Evolutionary conservation across 2,797 vertebrate species (phyloP), one percentile per base, ranked within the genome.

Genomic region (Phoebastria nigripes): DNA sequence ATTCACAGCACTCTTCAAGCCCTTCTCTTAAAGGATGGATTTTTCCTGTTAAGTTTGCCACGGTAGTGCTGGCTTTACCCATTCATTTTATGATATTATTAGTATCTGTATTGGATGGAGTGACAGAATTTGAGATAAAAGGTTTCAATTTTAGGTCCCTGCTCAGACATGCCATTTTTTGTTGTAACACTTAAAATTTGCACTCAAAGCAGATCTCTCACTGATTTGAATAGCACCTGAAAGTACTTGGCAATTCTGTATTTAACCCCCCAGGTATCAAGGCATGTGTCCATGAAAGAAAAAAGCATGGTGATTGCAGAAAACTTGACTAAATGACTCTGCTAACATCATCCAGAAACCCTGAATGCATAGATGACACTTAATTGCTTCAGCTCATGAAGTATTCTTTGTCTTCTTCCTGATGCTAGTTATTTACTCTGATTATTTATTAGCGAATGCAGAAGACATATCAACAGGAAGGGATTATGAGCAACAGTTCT

Each of bases 41-140:
- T 44, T 81, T 41, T 25, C n/a, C 37, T 74, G 20, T 59, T 10
- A 19, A 18, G 28, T 55, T 56, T 82, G 33, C 58, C 20, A 3
- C 28, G 41, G 11, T 21, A 8, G 22, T 69, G 12, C 37, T 83
- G 71, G 49, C 39, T 89, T 90, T 31, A 51, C 7, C 20, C 4
- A 2, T 76, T 69, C 18, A 19, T 70, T 18, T 63, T 19, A 0
- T 0, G 6, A 6, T 28, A 3, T 24, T 54, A 7, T 20, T 46
- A 28, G 6, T 42, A 2, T 51, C 56, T 67, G 12, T n/a, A 1
- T 2, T 82, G 56, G 33, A 16, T 47, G 29, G n/a, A 78, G 16
- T 52, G 25, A 33, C 13, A 51, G 33, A 93, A 52, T 0, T 67
- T 17, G 11, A 17, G 42, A 18, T 77, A 15, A 33, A 41, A 67